These are phyloP conservation scores for Corvus hawaiiensis DNA, from an alignment of 2,113 vertebrate species.

Conservation along the genomic window DNA sequence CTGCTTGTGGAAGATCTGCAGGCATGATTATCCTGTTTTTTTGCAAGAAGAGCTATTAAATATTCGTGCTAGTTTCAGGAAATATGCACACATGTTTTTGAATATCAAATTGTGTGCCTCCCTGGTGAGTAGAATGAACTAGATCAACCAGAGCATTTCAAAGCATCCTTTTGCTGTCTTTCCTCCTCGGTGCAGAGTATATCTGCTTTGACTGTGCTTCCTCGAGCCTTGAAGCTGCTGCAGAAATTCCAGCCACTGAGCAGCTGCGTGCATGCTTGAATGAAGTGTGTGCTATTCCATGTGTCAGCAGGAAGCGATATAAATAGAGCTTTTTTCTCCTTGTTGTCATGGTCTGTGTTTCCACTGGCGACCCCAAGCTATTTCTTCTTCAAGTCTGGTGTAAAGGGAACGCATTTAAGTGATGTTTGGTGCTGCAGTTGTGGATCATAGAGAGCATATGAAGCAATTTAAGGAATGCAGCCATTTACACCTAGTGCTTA, in stretches of 20 bases:
- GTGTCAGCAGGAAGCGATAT: conserved; percentile 34
- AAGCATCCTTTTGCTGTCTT: background rate
- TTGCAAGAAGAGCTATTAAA: background rate
- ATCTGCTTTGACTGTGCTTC: background rate
- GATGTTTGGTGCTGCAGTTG: background rate
- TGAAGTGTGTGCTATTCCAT: background rate
- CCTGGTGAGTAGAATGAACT: background rate
- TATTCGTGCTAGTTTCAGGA: background rate
- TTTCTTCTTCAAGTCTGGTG: background rate
- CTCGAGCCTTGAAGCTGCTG: background rate
- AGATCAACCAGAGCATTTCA: background rate
- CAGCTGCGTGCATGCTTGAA: background rate
- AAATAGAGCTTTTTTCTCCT: conserved; percentile 33
- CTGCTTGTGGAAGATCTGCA: background rate
- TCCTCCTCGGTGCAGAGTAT: background rate
- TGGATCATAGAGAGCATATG: background rate
- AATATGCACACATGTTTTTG: background rate
- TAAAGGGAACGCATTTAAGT: background rate
- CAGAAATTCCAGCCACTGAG: conserved; percentile 13
- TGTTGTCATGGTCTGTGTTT: background rate
- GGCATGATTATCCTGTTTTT: background rate
- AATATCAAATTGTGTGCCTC: background rate
- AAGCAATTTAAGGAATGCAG: background rate
- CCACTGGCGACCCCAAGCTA: background rate
- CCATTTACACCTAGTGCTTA: background rate